Evolutionary conservation across 2,113 vertebrate species (phyloP).

Genomic region (Caranx ignobilis): DNA sequence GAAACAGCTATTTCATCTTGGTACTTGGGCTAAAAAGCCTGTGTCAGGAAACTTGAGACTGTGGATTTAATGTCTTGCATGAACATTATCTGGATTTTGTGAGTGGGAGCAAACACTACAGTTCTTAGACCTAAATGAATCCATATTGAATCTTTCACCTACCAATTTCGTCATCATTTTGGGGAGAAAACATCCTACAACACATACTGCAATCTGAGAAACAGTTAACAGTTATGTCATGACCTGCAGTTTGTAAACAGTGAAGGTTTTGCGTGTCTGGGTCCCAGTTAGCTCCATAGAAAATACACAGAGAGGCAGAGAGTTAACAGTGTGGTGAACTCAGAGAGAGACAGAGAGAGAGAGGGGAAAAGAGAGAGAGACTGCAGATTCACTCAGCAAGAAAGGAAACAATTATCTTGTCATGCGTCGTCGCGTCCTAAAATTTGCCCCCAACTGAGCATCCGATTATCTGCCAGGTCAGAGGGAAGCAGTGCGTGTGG

Average conservation of each 20-base stretch:
- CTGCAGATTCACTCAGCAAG: conserved; percentile 34
- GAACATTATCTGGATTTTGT: background rate
- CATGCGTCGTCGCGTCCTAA: conserved; percentile 21
- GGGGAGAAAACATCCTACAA: background rate
- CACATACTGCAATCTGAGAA: background rate
- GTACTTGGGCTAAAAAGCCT: background rate
- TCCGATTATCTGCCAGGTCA: conserved; percentile 45
- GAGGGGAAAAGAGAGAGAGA: background rate
- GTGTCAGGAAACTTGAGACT: background rate
- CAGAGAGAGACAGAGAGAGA: background rate
- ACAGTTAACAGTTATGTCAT: background rate
- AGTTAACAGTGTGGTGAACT: background rate
- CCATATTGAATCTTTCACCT: background rate
- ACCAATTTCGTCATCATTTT: background rate
- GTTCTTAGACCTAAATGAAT: too few relatives aligned
- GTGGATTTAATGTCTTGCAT: background rate
- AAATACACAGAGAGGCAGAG: background rate
- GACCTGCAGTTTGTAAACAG: background rate
- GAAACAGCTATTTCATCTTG: background rate
- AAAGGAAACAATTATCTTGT: conserved; percentile 62
- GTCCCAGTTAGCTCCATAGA: background rate
- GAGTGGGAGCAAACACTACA: too few relatives aligned
- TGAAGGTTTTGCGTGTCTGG: background rate
- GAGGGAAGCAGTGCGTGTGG: conserved; percentile 46
- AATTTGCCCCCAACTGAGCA: conserved; percentile 43